Conservation (phyloP, 2,888 invertebrate species). For the Lamellibrachia satsuma region DNA sequence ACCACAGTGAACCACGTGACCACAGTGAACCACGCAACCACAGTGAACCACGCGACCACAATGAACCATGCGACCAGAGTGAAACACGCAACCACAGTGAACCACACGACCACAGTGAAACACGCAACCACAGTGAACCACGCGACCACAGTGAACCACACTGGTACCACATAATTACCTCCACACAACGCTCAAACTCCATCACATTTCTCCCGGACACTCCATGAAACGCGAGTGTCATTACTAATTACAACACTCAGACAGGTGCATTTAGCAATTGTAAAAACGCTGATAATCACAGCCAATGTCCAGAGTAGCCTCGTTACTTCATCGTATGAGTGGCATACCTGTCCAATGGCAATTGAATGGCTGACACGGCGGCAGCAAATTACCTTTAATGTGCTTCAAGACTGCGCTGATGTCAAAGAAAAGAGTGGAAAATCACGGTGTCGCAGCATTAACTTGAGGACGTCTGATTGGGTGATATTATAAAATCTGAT, state of each 20-base stretch:
- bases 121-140: no score
- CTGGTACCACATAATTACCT: neutral
- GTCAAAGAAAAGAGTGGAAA: neutral
- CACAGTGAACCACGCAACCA: neutral
- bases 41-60: no score
- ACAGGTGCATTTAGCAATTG: neutral
- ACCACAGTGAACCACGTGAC: no score
- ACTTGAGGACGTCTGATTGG: neutral
- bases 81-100: no score
- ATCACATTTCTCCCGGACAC: neutral
- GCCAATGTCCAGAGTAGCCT: conserved; percentile 10
- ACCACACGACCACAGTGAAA: no score
- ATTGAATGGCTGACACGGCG: neutral
- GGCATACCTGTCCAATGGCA: neutral
- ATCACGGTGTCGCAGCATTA: conserved; percentile 7
- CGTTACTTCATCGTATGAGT: neutral
- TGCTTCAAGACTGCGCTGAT: neutral
- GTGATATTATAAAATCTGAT: neutral
- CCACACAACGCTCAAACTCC: neutral
- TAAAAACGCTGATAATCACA: neutral
- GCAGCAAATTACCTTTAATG: neutral
- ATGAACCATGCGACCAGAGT: no score
- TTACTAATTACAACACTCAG: neutral
- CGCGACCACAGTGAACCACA: neutral
- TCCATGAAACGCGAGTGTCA: neutral